phyloP scores from a whole-genome alignment of 2,888 invertebrate genomes.

The Brachylomia viminalis region DNA sequence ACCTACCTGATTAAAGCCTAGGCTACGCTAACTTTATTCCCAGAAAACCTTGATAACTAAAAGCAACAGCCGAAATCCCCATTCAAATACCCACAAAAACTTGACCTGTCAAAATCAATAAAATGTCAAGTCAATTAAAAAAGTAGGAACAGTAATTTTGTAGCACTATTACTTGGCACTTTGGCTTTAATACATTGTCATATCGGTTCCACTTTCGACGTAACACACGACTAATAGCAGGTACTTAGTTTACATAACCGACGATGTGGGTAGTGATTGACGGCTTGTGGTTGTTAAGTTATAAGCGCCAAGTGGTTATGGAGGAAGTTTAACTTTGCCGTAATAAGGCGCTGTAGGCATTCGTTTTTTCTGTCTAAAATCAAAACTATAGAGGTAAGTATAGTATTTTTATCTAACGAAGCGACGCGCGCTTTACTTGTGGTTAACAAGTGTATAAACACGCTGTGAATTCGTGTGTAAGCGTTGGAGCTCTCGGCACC shows the following conservation, averaged over 20 bases:
- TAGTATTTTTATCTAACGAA: too few relatives aligned
- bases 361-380: neutral
- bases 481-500: too few relatives aligned
- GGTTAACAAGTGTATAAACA: too few relatives aligned
- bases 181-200: conserved; percentile 36
- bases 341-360: neutral
- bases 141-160: conserved; percentile 8
- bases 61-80: neutral
- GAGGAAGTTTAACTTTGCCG: neutral
- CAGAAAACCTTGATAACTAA: neutral
- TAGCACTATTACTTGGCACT: conserved; percentile 27
- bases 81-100: conserved; percentile 25
- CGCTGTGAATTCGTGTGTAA: too few relatives aligned
- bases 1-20: neutral
- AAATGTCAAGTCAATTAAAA: conserved; percentile 25
- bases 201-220: conserved; percentile 72
- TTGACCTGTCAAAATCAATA: conserved; percentile 26
- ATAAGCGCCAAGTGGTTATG: conserved; percentile 63
- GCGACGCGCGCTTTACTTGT: too few relatives aligned
- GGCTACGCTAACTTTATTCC: neutral
- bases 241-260: conserved; percentile 73
- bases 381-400: too few relatives aligned
- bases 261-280: conserved; percentile 76
- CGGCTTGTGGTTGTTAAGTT: conserved; percentile 56
- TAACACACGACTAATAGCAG: conserved; percentile 63